Base-by-base conservation (phyloP, 2,113 vertebrate genomes). In the Podiceps cristatus region DNA sequence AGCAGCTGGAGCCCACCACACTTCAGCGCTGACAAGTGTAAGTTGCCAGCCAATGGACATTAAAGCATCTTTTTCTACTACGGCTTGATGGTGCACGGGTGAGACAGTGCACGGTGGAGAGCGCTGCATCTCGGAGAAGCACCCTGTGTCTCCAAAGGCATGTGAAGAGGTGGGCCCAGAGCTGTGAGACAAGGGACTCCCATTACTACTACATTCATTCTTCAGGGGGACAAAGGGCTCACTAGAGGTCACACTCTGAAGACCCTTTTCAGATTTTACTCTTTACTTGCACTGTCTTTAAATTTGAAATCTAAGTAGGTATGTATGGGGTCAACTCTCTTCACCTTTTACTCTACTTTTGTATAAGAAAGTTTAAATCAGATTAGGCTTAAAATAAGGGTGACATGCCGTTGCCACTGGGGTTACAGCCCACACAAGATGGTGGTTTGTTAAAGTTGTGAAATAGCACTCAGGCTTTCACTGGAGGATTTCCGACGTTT, bases 21-120 rank as follows among this genome's bases (percentile, higher is more conserved):
- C 67, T 74, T 62, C 74, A 86, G 33, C 11, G 2, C 28, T 28
- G 19, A 16, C 17, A 19, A 80, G 10, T 49, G 42, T 8, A 66
- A 77, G 16, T 14, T n/a, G 10, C 40, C 37, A 88, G 11, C 13
- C 81, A 14, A 60, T 24, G 15, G 31, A n/a, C 13, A 16, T 18
- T 19, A 29, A n/a, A 59, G 28, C 45, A 77, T 52, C 9, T 33
- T 93, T 95, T 88, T 66, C 40, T 68, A 33, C 49, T 50, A 25
- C 0, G 1, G 40, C 14, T 59, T 1, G 0, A 17, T 13, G 18
- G 11, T 44, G 37, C 18, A 25, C 0, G 1, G 27, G 29, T 66
- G 29, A 89, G 16, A 35, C 18, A 33, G 42, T 0, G 1, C 25
- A 11, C 1, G 4, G n/a, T 40, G 44, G 40, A 62, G n/a, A 35